phyloP scores from a whole-genome alignment of 2,888 invertebrate genomes.

The Entomobrya proxima region DNA sequence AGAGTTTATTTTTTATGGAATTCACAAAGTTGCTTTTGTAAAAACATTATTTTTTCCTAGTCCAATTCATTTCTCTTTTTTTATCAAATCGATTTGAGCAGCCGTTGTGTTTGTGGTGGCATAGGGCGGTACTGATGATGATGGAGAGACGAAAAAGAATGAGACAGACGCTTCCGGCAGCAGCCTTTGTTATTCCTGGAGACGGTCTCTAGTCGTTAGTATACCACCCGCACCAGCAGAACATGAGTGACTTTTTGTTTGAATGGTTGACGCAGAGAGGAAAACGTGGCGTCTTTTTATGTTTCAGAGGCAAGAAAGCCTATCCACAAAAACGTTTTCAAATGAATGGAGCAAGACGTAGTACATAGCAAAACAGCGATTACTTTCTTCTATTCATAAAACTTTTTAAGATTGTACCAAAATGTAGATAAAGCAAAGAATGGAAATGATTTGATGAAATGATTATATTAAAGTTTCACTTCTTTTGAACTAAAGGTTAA shows the following conservation, averaged over 20 bases:
- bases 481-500: not conserved
- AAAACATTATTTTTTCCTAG: conserved; percentile 45
- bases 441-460: conserved; percentile 6
- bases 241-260: conserved; percentile 45
- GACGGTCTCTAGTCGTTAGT: not conserved
- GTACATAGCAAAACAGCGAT: too few species aligned
- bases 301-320: too few species aligned
- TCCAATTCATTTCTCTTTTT: conserved; percentile 53
- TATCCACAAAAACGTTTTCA: too few species aligned
- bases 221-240: too few species aligned
- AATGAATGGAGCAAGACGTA: too few species aligned
- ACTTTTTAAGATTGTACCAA: too few species aligned
- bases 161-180: conserved; percentile 62
- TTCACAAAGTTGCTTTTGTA: conserved; percentile 44
- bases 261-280: conserved; percentile 30
- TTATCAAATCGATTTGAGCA: conserved; percentile 14
- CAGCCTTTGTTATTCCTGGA: conserved; percentile 39
- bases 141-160: conserved; percentile 28
- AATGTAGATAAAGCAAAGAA: too few species aligned
- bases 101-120: not conserved
- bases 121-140: conserved; percentile 11
- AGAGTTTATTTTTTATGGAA: conserved; percentile 5
- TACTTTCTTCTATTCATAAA: too few species aligned
- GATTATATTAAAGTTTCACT: too few species aligned
- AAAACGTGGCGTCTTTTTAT: conserved; percentile 49